Evolutionary conservation across 1,140 invertebrate genomes (phyloP).

Genomic region (Marisa cornuarietis): DNA sequence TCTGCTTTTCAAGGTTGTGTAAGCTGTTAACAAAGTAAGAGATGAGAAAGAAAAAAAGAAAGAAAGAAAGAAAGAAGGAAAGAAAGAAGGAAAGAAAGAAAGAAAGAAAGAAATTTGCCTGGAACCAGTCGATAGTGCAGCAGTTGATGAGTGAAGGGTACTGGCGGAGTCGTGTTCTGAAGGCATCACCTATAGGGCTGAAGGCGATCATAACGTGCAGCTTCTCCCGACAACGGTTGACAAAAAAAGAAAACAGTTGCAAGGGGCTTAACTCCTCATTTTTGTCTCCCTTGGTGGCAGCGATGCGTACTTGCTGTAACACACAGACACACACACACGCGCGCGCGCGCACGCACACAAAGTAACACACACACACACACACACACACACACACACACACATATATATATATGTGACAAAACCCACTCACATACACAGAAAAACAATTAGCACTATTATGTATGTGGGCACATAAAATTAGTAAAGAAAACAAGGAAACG

Average conservation of each 20-base stretch:
- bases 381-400: too few species aligned
- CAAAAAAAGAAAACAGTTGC: slow-evolving; percentile 65
- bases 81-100: slow-evolving; percentile 18
- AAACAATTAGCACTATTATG: too few species aligned
- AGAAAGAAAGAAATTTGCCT: slow-evolving; percentile 60
- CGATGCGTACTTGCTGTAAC: slow-evolving; percentile 58
- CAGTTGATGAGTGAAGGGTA: slow-evolving; percentile 68
- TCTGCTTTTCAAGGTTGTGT: too few species aligned
- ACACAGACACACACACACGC: background rate
- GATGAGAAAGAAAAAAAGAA: slow-evolving; percentile 6
- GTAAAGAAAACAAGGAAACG: too few species aligned
- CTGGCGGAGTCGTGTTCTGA: slow-evolving; percentile 64
- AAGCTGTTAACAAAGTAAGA: background rate
- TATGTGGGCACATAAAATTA: too few species aligned
- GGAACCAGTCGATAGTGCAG: slow-evolving; percentile 68
- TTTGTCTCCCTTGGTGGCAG: slow-evolving; percentile 59
- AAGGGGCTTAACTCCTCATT: slow-evolving; percentile 66
- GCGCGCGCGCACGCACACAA: background rate
- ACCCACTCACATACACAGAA: too few species aligned
- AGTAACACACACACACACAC: too few species aligned
- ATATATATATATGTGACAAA: too few species aligned
- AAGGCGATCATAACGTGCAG: slow-evolving; percentile 67
- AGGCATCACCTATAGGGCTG: slow-evolving; percentile 65
- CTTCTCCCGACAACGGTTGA: slow-evolving; percentile 64
- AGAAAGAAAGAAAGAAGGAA: slow-evolving; percentile 13